These are phyloP conservation scores for Drosophila asahinai DNA, from an alignment of 1,140 invertebrate species.

Conservation along the genomic window DNA sequence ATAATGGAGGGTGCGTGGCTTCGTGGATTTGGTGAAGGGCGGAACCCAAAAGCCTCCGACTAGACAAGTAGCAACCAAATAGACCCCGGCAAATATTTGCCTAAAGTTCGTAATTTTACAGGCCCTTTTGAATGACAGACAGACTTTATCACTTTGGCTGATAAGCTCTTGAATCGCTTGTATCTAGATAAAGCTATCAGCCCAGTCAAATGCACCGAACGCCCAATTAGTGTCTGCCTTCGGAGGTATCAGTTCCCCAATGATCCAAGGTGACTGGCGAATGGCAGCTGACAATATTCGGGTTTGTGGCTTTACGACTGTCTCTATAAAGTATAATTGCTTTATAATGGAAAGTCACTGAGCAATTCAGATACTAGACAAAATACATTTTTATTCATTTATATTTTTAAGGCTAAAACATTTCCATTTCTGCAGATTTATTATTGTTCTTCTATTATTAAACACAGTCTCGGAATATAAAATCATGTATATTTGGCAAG, in stretches of 20 bases:
- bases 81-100: slow-evolving; percentile 32
- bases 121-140: slow-evolving; percentile 16
- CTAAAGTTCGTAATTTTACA: slow-evolving; percentile 21
- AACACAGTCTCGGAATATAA: neutral
- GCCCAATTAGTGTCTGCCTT: slow-evolving; percentile 27
- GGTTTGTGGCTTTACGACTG: slow-evolving; percentile 22
- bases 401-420: neutral
- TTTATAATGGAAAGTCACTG: slow-evolving; percentile 38
- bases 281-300: slow-evolving; percentile 25
- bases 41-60: slow-evolving; percentile 9
- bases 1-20: slow-evolving; percentile 11
- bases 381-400: neutral
- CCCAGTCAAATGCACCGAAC: slow-evolving; percentile 34
- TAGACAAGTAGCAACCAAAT: slow-evolving; percentile 49
- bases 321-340: slow-evolving; percentile 23
- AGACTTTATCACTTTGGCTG: slow-evolving; percentile 32
- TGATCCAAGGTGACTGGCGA: slow-evolving; percentile 39
- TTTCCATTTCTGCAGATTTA: neutral
- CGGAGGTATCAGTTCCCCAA: slow-evolving; percentile 32
- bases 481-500: slow-evolving; percentile 14
- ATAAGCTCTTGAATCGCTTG: slow-evolving; percentile 35
- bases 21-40: slow-evolving; percentile 53
- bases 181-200: slow-evolving; percentile 42
- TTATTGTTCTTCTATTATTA: neutral
- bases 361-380: neutral